Evolutionary conservation across 2,113 vertebrate genomes (phyloP).

Genomic region (Hepsetus odoe): DNA sequence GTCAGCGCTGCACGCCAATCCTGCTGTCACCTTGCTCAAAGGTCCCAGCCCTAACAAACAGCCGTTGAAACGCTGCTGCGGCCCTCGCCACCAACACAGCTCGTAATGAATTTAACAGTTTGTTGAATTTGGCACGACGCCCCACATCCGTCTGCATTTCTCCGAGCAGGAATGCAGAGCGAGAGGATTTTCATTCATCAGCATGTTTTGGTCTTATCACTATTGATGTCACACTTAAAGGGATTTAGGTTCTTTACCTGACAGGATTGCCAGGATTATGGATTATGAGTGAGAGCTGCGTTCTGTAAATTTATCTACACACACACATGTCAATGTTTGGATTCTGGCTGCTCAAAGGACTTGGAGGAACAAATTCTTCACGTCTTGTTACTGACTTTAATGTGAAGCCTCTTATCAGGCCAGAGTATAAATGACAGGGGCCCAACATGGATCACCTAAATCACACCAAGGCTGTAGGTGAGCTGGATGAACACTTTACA

Average conservation of each 20-base stretch:
- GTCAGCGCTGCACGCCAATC: neutral
- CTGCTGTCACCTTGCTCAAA: slow-evolving; percentile 14
- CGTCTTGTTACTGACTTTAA: slow-evolving; percentile 25
- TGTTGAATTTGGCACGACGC: neutral
- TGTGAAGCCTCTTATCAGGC: neutral
- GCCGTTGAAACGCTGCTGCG: neutral
- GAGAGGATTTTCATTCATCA: slow-evolving; percentile 24
- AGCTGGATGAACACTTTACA: neutral
- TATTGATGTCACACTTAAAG: slow-evolving; percentile 44
- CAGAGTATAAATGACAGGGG: neutral
- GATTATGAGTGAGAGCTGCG: slow-evolving; percentile 45
- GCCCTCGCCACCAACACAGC: neutral
- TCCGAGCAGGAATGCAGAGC: neutral
- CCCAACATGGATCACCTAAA: slow-evolving; percentile 44
- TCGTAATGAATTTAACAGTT: neutral
- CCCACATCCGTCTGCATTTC: neutral
- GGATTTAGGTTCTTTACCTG: slow-evolving; percentile 48
- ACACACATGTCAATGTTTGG: slow-evolving; percentile 22
- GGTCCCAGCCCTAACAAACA: slow-evolving; percentile 21
- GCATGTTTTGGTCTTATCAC: slow-evolving; percentile 46
- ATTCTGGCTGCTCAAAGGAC: slow-evolving; percentile 10
- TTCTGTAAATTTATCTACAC: slow-evolving; percentile 48
- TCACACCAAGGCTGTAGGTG: neutral
- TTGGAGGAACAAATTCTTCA: slow-evolving; percentile 3
- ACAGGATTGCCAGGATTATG: slow-evolving; percentile 43